phyloP scores from a whole-genome alignment of 37 sponge, comb jelly and placozoan species.

The Theonella swinhoei region DNA sequence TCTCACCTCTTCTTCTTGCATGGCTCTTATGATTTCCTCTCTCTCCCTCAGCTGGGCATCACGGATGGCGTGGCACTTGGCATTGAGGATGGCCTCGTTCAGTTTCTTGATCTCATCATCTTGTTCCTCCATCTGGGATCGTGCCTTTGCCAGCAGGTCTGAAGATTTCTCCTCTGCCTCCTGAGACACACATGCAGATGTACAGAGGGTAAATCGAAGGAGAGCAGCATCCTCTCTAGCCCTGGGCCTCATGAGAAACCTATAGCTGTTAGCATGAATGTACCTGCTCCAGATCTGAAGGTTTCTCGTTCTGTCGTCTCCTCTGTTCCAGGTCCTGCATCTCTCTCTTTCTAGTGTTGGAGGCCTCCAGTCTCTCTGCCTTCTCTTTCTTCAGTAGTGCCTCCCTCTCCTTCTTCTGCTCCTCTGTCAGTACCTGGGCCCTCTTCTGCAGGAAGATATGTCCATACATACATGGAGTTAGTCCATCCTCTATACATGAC shows the following conservation, averaged over 20 bases:
- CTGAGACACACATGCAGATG: too few species aligned
- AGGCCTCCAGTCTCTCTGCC: slow-evolving; percentile 62
- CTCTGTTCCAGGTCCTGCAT: slow-evolving; percentile 81
- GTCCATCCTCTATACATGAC: too few species aligned
- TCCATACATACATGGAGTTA: too few species aligned
- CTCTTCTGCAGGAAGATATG: slow-evolving; percentile 6
- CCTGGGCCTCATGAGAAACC: not conserved
- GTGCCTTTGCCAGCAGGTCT: slow-evolving; percentile 73
- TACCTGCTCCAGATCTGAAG: slow-evolving; percentile 92
- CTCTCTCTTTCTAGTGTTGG: slow-evolving; percentile 76
- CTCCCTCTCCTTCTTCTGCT: slow-evolving; percentile 42
- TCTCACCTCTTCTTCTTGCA: slow-evolving; percentile 85
- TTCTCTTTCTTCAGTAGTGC: slow-evolving; percentile 43
- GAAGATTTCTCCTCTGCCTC: slow-evolving; percentile 59
- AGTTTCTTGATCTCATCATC: slow-evolving; percentile 99
- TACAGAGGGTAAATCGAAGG: too few species aligned
- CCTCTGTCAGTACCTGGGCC: slow-evolving; percentile 57
- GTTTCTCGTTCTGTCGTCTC: slow-evolving; percentile 83
- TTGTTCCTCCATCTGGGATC: slow-evolving; percentile 81
- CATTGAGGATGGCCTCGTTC: slow-evolving; percentile 95
- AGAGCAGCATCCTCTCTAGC: too few species aligned
- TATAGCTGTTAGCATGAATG: too few species aligned
- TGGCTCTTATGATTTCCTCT: slow-evolving; percentile 62
- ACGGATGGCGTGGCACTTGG: slow-evolving; percentile 98
- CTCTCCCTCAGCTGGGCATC: slow-evolving; percentile 97